Conservation (phyloP, 2,888 invertebrate species). For the Ellobium chinense region DNA sequence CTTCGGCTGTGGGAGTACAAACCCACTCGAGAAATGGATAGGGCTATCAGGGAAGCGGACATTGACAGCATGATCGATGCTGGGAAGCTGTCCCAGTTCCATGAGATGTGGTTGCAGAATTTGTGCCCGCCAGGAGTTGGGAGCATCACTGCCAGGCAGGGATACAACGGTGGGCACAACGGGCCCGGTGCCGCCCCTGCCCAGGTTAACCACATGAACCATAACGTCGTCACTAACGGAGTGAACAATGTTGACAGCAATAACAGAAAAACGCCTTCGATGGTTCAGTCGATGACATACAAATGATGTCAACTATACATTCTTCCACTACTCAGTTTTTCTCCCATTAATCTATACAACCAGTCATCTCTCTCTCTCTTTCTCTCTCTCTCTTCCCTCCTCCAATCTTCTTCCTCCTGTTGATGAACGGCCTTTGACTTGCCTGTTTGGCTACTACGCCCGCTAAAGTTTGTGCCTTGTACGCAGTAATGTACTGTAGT, state of each 20-base stretch:
- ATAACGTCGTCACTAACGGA: neutral
- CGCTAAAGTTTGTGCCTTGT: no score
- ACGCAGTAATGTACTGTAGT: no score
- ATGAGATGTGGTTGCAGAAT: conserved; percentile 68
- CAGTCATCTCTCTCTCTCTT: no score
- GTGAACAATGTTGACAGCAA: neutral
- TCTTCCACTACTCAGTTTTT: no score
- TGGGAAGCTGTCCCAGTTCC: conserved; percentile 64
- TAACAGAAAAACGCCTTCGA: conserved; percentile 4
- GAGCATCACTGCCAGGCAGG: neutral
- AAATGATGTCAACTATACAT: no score
- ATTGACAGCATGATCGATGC: conserved; percentile 70
- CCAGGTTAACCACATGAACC: neutral
- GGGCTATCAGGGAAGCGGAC: conserved; percentile 63
- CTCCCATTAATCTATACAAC: no score
- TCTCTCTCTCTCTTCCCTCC: no score
- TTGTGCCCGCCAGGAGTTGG: conserved; percentile 12
- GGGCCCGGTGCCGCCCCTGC: neutral
- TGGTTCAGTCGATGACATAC: neutral
- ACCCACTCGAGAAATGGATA: conserved; percentile 67
- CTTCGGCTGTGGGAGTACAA: conserved; percentile 66
- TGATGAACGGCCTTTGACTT: no score
- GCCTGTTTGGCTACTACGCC: no score
- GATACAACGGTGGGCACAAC: neutral
- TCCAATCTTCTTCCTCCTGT: no score